These are phyloP conservation scores for Acanthoscelides obtectus DNA, from an alignment of 2,888 invertebrate genomes.

Conservation along the genomic window DNA sequence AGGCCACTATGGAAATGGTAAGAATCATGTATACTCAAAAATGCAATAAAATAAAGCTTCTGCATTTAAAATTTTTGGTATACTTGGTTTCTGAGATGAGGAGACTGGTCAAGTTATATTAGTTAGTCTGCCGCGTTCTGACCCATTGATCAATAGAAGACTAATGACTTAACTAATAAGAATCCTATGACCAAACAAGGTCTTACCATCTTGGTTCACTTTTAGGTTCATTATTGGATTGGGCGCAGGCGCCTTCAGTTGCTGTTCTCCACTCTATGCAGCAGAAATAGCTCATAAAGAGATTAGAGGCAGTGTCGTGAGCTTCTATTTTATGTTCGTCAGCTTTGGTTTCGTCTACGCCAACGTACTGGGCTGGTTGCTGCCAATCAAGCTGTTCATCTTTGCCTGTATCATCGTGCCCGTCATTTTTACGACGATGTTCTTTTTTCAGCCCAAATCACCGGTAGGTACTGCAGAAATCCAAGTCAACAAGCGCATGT, in stretches of 20 bases:
- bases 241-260: background rate
- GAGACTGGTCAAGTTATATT: too few species aligned
- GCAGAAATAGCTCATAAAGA: background rate
- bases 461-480: background rate
- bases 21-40: too few species aligned
- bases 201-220: too few species aligned
- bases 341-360: background rate
- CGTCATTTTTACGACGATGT: background rate
- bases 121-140: too few species aligned
- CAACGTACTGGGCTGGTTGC: background rate
- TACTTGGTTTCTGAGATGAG: too few species aligned
- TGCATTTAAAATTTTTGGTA: too few species aligned
- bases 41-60: too few species aligned
- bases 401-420: background rate
- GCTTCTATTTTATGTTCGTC: background rate
- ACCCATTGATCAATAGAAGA: too few species aligned
- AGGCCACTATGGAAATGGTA: too few species aligned
- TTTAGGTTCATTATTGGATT: background rate
- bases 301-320: background rate
- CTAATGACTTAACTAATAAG: too few species aligned
- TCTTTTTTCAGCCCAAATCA: background rate
- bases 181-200: too few species aligned
- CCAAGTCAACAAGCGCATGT: too few species aligned
- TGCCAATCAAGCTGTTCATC: background rate
- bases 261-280: background rate